Evolutionary conservation across 2,113 vertebrate genomes (phyloP).

Genomic region (Nycticebus coucang): DNA sequence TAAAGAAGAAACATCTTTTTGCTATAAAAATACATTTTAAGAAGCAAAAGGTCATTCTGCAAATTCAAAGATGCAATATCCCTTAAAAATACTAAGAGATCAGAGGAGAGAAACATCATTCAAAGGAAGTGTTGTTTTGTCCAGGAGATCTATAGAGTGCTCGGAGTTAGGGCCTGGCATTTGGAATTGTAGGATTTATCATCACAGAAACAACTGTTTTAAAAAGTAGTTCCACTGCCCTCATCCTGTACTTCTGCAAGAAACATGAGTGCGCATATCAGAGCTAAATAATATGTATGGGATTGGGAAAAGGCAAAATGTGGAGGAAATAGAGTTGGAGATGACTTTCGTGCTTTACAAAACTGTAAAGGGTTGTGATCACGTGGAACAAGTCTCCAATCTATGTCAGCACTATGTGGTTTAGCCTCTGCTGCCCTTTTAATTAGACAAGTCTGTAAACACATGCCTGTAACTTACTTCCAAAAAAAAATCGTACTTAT

Average conservation of each 20-base stretch:
- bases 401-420: slow-evolving; percentile 78
- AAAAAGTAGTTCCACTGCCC: slow-evolving; percentile 37
- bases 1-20: slow-evolving; percentile 83
- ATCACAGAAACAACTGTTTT: slow-evolving; percentile 55
- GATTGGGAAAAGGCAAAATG: slow-evolving; percentile 60
- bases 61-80: slow-evolving; percentile 81
- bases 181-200: slow-evolving; percentile 68
- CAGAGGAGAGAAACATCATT: slow-evolving; percentile 73
- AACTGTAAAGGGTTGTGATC: slow-evolving; percentile 63
- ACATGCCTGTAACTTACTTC: slow-evolving; percentile 84
- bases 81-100: slow-evolving; percentile 80
- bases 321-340: slow-evolving; percentile 75
- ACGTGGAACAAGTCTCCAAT: slow-evolving; percentile 71
- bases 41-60: slow-evolving; percentile 83
- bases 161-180: slow-evolving; percentile 69
- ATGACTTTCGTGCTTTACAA: slow-evolving; percentile 59
- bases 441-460: slow-evolving; percentile 86
- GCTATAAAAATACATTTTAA: slow-evolving; percentile 86
- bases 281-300: slow-evolving; percentile 57
- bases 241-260: slow-evolving; percentile 45
- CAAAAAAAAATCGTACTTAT: slow-evolving; percentile 84
- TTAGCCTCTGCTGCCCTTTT: slow-evolving; percentile 81
- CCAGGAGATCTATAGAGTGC: slow-evolving; percentile 45
- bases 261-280: slow-evolving; percentile 51
- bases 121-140: slow-evolving; percentile 72